Conservation (phyloP, 1,140 invertebrate genomes). For the Psix sp. region DNA sequence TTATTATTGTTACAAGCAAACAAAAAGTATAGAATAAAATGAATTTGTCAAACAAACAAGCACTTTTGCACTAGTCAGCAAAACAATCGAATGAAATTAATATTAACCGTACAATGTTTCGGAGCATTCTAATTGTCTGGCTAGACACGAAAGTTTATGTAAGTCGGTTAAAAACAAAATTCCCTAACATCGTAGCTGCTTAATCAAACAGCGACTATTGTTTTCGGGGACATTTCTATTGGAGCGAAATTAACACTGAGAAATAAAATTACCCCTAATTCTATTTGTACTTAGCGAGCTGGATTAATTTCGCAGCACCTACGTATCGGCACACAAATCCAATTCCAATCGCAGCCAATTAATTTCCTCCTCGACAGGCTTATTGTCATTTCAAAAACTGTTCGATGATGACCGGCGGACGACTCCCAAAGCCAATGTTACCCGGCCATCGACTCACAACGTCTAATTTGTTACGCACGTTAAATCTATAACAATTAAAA, state of each 20-base stretch:
- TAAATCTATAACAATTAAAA: slow-evolving; percentile 62
- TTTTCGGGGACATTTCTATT: slow-evolving; percentile 39
- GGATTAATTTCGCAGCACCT: not conserved
- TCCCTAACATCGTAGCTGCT: too few species aligned
- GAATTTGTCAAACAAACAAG: too few species aligned
- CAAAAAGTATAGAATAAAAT: too few species aligned
- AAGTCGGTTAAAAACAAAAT: too few species aligned
- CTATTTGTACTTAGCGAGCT: not conserved
- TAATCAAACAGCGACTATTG: too few species aligned
- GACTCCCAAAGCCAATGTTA: slow-evolving; percentile 28
- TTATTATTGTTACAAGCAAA: too few species aligned
- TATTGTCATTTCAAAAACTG: slow-evolving; percentile 23
- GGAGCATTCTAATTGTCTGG: too few species aligned
- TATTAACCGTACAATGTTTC: too few species aligned
- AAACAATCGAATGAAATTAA: too few species aligned
- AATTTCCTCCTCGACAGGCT: slow-evolving; percentile 1
- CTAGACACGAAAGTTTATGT: too few species aligned
- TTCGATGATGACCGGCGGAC: not conserved
- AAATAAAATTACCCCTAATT: slow-evolving; percentile 2
- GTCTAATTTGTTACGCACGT: slow-evolving; percentile 48
- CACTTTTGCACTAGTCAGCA: too few species aligned
- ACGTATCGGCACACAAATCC: not conserved
- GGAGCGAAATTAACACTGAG: not conserved
- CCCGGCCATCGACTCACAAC: slow-evolving; percentile 42
- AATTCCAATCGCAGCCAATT: not conserved